phyloP scores from a whole-genome alignment of 2,888 invertebrate genomes.

The Uloborus plumipes region DNA sequence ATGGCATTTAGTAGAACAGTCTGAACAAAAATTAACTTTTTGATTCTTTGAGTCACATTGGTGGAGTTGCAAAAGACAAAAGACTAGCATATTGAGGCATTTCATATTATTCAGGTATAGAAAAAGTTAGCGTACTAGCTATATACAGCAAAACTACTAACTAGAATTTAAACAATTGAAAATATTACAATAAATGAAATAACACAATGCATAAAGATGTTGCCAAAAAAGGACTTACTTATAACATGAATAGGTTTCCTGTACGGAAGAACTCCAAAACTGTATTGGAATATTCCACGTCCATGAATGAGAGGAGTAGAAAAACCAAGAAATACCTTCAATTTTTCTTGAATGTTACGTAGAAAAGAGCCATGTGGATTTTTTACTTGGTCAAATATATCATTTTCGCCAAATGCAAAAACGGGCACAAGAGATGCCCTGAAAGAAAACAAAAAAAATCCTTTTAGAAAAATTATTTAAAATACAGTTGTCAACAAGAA shows the following conservation, averaged over 20 bases:
- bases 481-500: too few relatives aligned
- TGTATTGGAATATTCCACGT: slow-evolving; percentile 92
- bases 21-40: too few relatives aligned
- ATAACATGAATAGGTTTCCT: slow-evolving; percentile 86
- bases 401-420: slow-evolving; percentile 91
- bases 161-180: too few relatives aligned
- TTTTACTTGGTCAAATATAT: slow-evolving; percentile 82
- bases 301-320: slow-evolving; percentile 79
- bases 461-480: not conserved
- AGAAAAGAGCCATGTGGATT: slow-evolving; percentile 81
- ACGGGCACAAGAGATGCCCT: slow-evolving; percentile 89
- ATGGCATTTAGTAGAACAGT: too few relatives aligned
- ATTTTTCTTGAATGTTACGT: slow-evolving; percentile 78
- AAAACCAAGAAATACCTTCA: slow-evolving; percentile 80
- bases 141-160: too few relatives aligned
- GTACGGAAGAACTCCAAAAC: slow-evolving; percentile 86
- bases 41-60: too few relatives aligned
- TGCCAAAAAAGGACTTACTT: slow-evolving; percentile 77
- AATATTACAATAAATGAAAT: too few relatives aligned
- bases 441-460: slow-evolving; percentile 55
- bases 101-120: too few relatives aligned
- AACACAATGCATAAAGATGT: too few relatives aligned
- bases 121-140: too few relatives aligned
- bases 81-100: too few relatives aligned
- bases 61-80: too few relatives aligned